Evolutionary conservation across 1,140 invertebrate species (phyloP), one percentile per base, ranked within the genome.

Genomic region (Cotesia glomerata): DNA sequence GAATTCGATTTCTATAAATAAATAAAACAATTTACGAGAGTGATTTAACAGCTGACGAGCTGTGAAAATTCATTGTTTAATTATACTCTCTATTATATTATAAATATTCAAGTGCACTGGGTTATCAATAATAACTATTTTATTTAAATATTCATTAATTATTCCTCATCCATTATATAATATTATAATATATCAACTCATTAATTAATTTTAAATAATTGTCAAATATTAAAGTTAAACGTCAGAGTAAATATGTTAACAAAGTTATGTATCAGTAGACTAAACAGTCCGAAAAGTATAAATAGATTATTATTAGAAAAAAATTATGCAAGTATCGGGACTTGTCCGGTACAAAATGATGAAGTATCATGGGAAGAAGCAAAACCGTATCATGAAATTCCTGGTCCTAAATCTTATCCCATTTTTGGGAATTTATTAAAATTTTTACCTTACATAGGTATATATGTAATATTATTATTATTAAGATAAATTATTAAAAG

Each of bases 371-470:
- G 81, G 78, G 64, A 81, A 18, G 39, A 77, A 5, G 81, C 82
- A 0, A 78, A 76, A 63, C 78, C 87, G 8, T 87, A 80, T 72
- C 74, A 87, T 34, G 78, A 83, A n/a, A 89, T 90, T 74, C 89
- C 89, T 8, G 88, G 88, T 56, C 88, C 88, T 8, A 84, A 82
- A 74, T 78, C 84, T 4, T 62, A 88, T 35, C 86, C 87, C 4
- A 65, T 89, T 0, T 71, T 89, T 34, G 87, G 87, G 45, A 89
- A 88, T 71, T 76, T 81, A 14, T 85, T 85, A 76, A 77, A 83
- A 76, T 88, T 87, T 68, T 72, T 88, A 9, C 91, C 81, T 16
- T 76, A 89, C 62, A 90, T 92, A 76, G 91, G 91, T 92, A 87
- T 32, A n/a, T 54, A 16, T 54, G 11, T 52, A 0, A 7, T 54